phyloP scores from a whole-genome alignment of 2,113 vertebrate genomes.

The Herpetotheres cachinnans region DNA sequence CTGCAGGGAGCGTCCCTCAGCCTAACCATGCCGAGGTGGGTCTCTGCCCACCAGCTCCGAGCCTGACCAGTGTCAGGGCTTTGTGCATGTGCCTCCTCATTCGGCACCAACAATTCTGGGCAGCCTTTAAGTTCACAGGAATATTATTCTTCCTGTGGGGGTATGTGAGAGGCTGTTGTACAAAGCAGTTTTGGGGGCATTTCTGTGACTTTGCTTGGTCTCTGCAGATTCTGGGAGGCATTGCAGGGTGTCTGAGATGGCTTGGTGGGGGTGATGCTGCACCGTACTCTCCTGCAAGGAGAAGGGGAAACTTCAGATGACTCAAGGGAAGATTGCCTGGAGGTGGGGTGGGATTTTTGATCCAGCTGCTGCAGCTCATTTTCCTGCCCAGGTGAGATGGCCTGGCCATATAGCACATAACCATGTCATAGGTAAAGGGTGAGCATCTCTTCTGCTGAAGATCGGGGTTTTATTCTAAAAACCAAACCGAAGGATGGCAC shows the following conservation, averaged over 20 bases:
- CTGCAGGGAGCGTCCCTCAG: neutral
- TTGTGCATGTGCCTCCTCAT: rapidly evolving
- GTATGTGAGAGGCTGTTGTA: neutral
- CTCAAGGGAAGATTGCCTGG: neutral
- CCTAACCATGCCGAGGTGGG: rapidly evolving
- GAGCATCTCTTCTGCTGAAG: neutral
- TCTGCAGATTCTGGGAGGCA: neutral
- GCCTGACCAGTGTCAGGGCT: rapidly evolving
- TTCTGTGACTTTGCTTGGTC: neutral
- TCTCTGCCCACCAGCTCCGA: neutral
- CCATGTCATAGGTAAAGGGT: neutral
- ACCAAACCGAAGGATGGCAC: rapidly evolving
- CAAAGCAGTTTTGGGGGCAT: neutral
- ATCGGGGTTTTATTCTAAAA: neutral
- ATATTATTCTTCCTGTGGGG: rapidly evolving
- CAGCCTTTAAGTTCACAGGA: neutral
- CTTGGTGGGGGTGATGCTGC: neutral
- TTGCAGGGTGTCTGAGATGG: neutral
- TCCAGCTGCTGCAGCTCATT: neutral
- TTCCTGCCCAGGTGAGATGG: neutral
- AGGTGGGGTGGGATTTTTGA: neutral
- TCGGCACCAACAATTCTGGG: rapidly evolving
- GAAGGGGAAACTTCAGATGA: neutral
- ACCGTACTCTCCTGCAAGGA: rapidly evolving
- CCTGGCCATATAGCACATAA: neutral